A percentile compares a stretch with the other conserved stretches of the same genome.
Conservation (phyloP, 1,140 invertebrate genomes). For the Heliconius congener region DNA sequence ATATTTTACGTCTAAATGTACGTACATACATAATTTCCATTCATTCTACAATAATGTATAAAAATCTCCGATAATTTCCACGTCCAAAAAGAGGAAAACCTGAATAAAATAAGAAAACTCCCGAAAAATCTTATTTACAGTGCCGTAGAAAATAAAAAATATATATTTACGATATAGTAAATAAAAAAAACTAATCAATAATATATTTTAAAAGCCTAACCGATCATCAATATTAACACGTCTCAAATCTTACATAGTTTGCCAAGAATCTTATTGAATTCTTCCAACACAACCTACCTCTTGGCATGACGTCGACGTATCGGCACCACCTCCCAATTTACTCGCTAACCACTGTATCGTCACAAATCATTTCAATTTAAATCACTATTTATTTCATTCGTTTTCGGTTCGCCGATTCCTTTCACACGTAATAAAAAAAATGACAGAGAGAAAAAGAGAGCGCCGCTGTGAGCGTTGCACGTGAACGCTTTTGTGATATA, state of each 20-base stretch:
- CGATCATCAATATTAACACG: neutral
- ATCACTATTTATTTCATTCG: conserved; percentile 52
- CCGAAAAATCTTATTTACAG: neutral
- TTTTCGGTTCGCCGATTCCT: conserved; percentile 37
- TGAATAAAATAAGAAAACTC: too few species aligned
- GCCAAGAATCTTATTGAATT: conserved; percentile 21
- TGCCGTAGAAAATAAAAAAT: neutral
- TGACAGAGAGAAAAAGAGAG: conserved; percentile 11
- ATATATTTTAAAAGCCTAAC: too few species aligned
- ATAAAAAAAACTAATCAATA: too few species aligned
- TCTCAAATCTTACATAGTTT: neutral
- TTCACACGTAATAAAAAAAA: conserved; percentile 24
- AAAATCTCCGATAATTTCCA: too few species aligned
- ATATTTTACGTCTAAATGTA: too few species aligned
- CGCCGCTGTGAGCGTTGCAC: conserved; percentile 37
- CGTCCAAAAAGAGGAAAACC: too few species aligned
- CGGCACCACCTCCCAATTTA: conserved; percentile 58
- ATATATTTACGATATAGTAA: too few species aligned
- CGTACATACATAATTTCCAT: too few species aligned
- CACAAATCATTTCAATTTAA: conserved; percentile 70
- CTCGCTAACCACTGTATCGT: conserved; percentile 67
- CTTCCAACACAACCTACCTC: conserved; percentile 52
- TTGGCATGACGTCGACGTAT: conserved; percentile 67
- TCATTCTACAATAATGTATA: too few species aligned
- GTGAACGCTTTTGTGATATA: conserved; percentile 42